Evolutionary conservation across 2,113 vertebrate genomes (phyloP), one percentile per base, ranked within the genome.

Genomic region (Aviceda subcristata): DNA sequence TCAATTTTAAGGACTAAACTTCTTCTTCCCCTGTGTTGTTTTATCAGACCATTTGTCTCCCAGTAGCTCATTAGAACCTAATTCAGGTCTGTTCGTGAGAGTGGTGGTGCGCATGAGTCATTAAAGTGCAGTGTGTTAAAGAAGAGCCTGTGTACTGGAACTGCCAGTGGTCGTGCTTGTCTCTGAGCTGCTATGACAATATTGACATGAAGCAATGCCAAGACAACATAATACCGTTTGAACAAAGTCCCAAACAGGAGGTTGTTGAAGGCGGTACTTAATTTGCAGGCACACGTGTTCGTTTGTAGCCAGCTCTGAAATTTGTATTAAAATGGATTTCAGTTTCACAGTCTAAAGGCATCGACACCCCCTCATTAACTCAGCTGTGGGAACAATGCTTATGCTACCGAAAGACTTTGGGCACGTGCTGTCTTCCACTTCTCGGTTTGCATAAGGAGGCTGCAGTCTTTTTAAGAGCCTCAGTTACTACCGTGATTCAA

Each of bases 201-300:
- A 95, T 91, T 97, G 96, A 97, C 91, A 53, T 22, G 86, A 83
- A 76, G 62, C 64, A 30, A 2, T 62, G 91, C 95, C 94, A 94
- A 19, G 66, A 4, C 62, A 78, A 41, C n/a, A 7, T 45, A 66
- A 78, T n/a, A 6, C 15, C 45, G 17, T 45, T 48, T 27, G 90
- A 96, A 91, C 95, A 85, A 85, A 94, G 94, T 92, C 80, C 92
- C 81, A 32, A 38, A 7, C 62, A 66, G 92, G 79, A 94, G 64
- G 62, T 43, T 5, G 30, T 24, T 75, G 80, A 72, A 27, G 56
- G 73, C 76, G 34, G 73, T 73, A 32, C 32, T 38, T 74, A 26
- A 21, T 18, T 38, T 90, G 57, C 39, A 55, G 77, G 43, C 85
- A 55, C 16, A 11, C 19, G 34, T 45, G 55, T 24, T 20, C 5